Conservation (phyloP, 1,140 invertebrate genomes). For the Drosophila kikkawai region DNA sequence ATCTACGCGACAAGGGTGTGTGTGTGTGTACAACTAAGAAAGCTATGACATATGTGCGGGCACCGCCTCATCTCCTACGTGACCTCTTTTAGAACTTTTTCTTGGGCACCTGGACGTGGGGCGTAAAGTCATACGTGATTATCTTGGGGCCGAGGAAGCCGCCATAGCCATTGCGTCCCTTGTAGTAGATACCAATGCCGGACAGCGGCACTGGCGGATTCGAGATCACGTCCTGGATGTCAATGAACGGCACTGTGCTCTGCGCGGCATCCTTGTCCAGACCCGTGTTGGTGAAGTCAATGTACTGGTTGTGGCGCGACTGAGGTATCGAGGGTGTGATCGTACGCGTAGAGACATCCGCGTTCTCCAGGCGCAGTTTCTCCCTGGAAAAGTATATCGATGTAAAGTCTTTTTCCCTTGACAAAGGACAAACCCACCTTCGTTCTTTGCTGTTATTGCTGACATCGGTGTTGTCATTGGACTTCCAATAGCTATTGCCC, state of each 20-base stretch:
- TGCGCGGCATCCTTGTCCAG: constrained; percentile 93
- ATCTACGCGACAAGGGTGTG: constrained; percentile 23
- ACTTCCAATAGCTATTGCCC: constrained; percentile 90
- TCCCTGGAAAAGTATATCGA: constrained; percentile 78
- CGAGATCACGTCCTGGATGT: constrained; percentile 90
- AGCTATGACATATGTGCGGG: constrained; percentile 62
- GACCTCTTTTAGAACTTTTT: constrained; percentile 33
- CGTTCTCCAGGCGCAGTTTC: constrained; percentile 87
- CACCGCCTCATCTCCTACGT: not conserved
- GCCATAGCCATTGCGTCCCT: constrained; percentile 89
- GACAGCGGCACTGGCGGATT: constrained; percentile 86
- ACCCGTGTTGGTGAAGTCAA: constrained; percentile 91
- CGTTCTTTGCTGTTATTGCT: constrained; percentile 70
- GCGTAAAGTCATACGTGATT: constrained; percentile 90
- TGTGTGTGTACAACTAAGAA: constrained; percentile 58
- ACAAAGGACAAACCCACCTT: constrained; percentile 49
- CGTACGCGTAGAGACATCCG: constrained; percentile 89
- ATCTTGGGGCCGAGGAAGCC: constrained; percentile 92
- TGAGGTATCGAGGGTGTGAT: constrained; percentile 87
- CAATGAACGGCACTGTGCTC: constrained; percentile 93
- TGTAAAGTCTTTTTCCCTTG: constrained; percentile 4
- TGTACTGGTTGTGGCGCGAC: constrained; percentile 90
- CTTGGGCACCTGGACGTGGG: constrained; percentile 86
- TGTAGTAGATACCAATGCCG: constrained; percentile 93
- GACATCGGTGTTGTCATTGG: constrained; percentile 92